Percentiles rank a stretch among this genome's conserved stretches.
These are phyloP conservation scores for Eledone cirrhosa DNA, from an alignment of 2,888 invertebrate genomes.

Conservation along the genomic window DNA sequence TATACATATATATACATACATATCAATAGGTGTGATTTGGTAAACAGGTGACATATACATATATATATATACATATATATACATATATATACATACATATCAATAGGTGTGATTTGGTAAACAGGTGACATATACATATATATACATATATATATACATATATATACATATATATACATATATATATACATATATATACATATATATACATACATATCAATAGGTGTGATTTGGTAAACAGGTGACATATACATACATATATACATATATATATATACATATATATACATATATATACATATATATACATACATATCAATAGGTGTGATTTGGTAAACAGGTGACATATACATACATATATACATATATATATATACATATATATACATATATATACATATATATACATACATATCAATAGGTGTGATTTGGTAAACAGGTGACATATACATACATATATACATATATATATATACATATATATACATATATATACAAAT, in stretches of 20 bases:
- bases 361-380: background rate
- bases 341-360: background rate
- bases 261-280: too few relatives aligned
- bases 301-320: background rate
- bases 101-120: too few relatives aligned
- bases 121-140: too few relatives aligned
- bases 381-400: background rate
- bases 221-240: background rate
- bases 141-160: background rate
- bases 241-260: too few relatives aligned
- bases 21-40: too few relatives aligned
- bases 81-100: too few relatives aligned
- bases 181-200: slow-evolving; percentile 23
- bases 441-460: too few relatives aligned
- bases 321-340: background rate
- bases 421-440: too few relatives aligned
- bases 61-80: too few relatives aligned
- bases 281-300: background rate
- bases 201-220: background rate
- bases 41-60: too few relatives aligned
- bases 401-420: background rate
- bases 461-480: too few relatives aligned
- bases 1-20: too few relatives aligned
- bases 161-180: slow-evolving; percentile 24
- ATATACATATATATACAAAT: background rate